Conservation (phyloP, 2,888 invertebrate species). For the Athalia cordata region DNA sequence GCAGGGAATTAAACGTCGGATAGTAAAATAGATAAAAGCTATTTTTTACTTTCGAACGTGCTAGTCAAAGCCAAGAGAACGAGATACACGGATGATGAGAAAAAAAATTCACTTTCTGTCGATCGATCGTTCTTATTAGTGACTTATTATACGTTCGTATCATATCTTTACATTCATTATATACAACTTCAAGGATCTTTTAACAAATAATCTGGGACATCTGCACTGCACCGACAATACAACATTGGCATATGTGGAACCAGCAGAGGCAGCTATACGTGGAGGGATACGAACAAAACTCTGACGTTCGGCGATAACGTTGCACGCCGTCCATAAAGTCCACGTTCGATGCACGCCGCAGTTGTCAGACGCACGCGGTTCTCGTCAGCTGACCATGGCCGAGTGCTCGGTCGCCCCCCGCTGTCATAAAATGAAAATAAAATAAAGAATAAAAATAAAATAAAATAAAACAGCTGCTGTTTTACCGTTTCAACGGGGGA, state of each 20-base stretch:
- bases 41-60: not conserved
- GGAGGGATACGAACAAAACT: too few species aligned
- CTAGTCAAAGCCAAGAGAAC: not conserved
- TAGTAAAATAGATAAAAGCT: not conserved
- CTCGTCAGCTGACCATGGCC: conserved; percentile 41
- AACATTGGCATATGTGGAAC: too few species aligned
- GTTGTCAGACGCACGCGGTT: conserved; percentile 41
- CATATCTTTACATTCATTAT: too few species aligned
- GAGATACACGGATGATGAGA: not conserved
- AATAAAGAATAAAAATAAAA: not conserved
- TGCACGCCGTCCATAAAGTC: not conserved
- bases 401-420: conserved; percentile 18
- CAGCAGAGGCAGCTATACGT: too few species aligned
- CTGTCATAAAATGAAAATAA: not conserved
- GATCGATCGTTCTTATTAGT: too few species aligned
- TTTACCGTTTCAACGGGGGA: too few species aligned
- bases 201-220: too few species aligned
- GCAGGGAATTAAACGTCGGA: conserved; percentile 20
- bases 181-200: too few species aligned
- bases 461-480: not conserved
- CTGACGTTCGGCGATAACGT: not conserved
- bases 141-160: too few species aligned
- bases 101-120: too few species aligned
- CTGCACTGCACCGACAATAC: too few species aligned
- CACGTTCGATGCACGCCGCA: conserved; percentile 17